Evolutionary conservation across 2,113 vertebrate genomes (phyloP), one percentile per base, ranked within the genome.

Genomic region (Hucho hucho): DNA sequence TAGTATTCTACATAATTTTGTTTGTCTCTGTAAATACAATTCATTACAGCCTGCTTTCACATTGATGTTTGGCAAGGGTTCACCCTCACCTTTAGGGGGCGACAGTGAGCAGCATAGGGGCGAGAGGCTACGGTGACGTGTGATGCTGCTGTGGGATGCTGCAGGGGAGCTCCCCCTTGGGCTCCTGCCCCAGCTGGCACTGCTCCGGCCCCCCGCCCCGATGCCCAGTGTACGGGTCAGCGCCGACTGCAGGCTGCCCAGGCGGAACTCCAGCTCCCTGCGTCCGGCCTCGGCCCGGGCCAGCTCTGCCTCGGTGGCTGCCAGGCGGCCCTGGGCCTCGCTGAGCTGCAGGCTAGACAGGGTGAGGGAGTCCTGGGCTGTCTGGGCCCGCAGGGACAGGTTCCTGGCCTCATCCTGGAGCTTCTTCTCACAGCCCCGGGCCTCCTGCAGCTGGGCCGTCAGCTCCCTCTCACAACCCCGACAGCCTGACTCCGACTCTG

Each of bases 221-320:
- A 97, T 93, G 28, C 96, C 97, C 78, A 98, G 89, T 0, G 95
- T 95, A 0, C 96, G 89, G 1, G 95, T 93, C 43, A 99, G 92
- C 0, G 95, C 92, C 0, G 96, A 97, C 84, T 96, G 96, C 70
- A 99, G 87, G 64, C 94, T 93, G 2, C 92, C 88, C 66, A 99
- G 89, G 25, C 95, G 94, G 66, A 92, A 93, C 77, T 98, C 96
- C 1, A 94, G 90, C 0, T 93, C 91, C 1, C 95, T 86, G 61
- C 93, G 92, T 26, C 89, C 88, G 0, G 87, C 91, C 81, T 98
- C 96, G 0, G 95, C 88, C 0, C 96, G 93, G 1, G 82, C 81
- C 66, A 98, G 91, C 91, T 98, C 96, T 0, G 91, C 93, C 82
- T 98, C 96, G 0, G 97, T 93, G 61, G 95, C 97, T 0, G 93